A percentile compares a stretch with the other conserved stretches of the same genome.
These are phyloP conservation scores for Hassar affinis DNA, from an alignment of 2,113 vertebrate genomes.

Conservation along the genomic window DNA sequence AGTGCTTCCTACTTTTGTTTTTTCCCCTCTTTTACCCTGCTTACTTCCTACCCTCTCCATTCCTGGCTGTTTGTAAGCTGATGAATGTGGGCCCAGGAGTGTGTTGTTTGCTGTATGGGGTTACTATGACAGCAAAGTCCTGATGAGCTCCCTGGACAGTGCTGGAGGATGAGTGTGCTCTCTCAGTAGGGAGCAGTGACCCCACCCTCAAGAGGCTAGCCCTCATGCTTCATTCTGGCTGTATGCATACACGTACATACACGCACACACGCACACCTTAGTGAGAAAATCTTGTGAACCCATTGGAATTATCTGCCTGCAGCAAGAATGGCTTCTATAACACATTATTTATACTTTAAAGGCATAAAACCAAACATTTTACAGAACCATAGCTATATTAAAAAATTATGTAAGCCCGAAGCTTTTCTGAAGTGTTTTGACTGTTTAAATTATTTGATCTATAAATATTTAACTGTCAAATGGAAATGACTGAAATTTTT, in stretches of 20 bases:
- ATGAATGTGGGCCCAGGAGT: conserved; percentile 45
- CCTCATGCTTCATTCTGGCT: conserved; percentile 33
- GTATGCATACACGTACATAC: neutral
- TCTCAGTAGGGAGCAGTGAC: conserved; percentile 55
- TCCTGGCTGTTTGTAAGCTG: conserved; percentile 23
- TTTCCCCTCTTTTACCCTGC: neutral
- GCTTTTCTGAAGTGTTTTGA: neutral
- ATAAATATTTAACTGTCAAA: neutral
- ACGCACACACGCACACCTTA: conserved; percentile 9
- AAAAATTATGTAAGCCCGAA: neutral
- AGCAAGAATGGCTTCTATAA: neutral
- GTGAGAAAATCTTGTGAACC: neutral
- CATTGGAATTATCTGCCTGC: neutral
- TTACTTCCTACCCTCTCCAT: conserved; percentile 19
- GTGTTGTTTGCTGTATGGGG: conserved; percentile 49
- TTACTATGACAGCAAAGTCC: conserved; percentile 69
- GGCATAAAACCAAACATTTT: neutral
- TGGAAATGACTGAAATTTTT: neutral
- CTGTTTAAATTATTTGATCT: neutral
- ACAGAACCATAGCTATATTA: neutral
- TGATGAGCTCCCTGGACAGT: conserved; percentile 68
- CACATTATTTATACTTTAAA: neutral
- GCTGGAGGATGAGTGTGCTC: conserved; percentile 56
- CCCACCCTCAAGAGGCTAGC: conserved; percentile 52
- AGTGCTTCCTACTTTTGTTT: neutral